Conservation (phyloP, 2,888 invertebrate species). For the Eurois occulta region DNA sequence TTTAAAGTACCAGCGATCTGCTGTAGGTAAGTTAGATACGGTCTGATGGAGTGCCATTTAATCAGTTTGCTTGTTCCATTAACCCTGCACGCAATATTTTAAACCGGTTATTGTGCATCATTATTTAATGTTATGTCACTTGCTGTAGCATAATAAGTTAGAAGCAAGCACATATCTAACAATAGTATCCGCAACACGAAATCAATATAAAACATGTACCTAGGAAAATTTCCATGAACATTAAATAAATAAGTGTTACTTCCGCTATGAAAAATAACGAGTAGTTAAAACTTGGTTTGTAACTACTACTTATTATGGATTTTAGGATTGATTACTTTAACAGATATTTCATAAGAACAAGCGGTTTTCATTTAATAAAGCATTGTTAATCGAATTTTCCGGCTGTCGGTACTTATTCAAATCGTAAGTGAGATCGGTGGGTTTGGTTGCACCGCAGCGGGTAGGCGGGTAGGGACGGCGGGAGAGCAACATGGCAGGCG, state of each 20-base stretch:
- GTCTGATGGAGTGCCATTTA: conserved; percentile 44
- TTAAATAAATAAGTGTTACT: conserved; percentile 1
- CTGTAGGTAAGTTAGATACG: conserved; percentile 7
- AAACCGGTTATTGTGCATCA: conserved; percentile 54
- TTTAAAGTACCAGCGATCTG: conserved; percentile 1
- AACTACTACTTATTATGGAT: not conserved
- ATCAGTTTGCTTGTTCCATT: conserved; percentile 53
- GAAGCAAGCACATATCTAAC: not conserved
- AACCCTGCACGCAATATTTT: conserved; percentile 45
- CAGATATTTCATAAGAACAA: conserved; percentile 31
- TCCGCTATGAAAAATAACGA: conserved; percentile 8
- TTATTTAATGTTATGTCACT: conserved; percentile 58
- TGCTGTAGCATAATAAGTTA: conserved; percentile 1
- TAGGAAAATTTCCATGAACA: not conserved
- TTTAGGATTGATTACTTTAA: conserved; percentile 1
- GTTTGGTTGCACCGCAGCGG: conserved; percentile 62
- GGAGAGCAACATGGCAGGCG: conserved; percentile 82
- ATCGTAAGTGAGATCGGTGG: conserved; percentile 55
- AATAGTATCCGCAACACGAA: not conserved
- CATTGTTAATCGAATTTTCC: conserved; percentile 61
- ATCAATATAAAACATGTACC: not conserved
- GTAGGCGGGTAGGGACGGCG: conserved; percentile 67
- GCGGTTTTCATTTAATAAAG: conserved; percentile 46
- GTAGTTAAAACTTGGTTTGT: not conserved
- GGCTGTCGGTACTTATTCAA: conserved; percentile 50